phyloP scores from a whole-genome alignment of 2,113 vertebrate species.

The Felis chaus region DNA sequence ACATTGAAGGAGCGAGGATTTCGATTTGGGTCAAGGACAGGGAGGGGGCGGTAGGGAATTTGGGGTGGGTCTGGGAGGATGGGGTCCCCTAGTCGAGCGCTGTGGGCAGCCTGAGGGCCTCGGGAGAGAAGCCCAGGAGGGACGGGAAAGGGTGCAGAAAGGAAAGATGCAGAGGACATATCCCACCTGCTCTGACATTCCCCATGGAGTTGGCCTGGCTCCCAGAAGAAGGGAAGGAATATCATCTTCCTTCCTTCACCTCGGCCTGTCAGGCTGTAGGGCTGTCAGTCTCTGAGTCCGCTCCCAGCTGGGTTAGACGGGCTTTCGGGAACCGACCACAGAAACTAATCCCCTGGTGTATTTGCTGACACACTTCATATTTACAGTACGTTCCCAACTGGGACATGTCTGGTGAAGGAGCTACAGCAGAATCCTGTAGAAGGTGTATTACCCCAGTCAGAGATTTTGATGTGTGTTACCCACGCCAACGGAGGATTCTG shows the following conservation, averaged over 20 bases:
- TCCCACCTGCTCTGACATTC: neutral
- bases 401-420: neutral
- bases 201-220: neutral
- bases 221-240: neutral
- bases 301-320: neutral
- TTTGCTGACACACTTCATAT: neutral
- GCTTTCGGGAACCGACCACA: neutral
- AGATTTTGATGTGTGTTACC: neutral
- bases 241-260: neutral
- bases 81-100: too few species aligned
- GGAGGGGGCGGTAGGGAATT: neutral
- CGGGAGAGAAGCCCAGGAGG: neutral
- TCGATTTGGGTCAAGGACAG: neutral
- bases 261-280: too few species aligned
- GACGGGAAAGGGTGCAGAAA: neutral
- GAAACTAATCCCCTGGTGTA: neutral
- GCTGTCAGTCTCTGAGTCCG: neutral
- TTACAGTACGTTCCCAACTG: neutral
- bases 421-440: neutral
- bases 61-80: neutral
- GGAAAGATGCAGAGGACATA: neutral
- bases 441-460: neutral
- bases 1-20: neutral
- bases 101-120: neutral
- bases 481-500: neutral